Conservation (phyloP, 2,888 invertebrate genomes). For the Lepidochrysops patricia region DNA sequence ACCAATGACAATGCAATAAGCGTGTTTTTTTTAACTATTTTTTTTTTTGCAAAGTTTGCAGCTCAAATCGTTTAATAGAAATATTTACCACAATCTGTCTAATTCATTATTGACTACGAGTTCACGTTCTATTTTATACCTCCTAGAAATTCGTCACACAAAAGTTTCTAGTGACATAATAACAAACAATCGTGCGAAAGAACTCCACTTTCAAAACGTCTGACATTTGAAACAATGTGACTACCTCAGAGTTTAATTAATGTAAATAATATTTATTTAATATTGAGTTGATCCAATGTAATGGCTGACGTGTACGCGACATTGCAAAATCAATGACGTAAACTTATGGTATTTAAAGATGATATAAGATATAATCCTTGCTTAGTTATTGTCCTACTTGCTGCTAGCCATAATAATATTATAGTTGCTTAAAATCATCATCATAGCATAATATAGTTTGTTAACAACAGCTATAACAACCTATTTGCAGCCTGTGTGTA, state of each 20-base stretch:
- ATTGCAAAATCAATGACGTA: not conserved
- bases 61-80: no score
- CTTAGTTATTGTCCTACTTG: not conserved
- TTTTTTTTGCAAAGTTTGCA: no score
- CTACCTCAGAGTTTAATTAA: not conserved
- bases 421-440: not conserved
- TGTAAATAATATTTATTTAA: constrained; percentile 11
- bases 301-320: not conserved
- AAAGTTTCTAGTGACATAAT: constrained; percentile 1
- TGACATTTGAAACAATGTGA: constrained; percentile 7
- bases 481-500: no score
- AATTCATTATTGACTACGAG: no score
- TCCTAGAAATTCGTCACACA: not conserved
- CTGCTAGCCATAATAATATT: not conserved
- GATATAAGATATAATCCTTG: not conserved
- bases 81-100: no score
- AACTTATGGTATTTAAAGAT: not conserved
- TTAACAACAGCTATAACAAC: no score
- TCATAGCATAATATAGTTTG: no score
- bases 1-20: no score
- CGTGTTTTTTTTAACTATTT: no score
- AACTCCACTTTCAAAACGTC: constrained; percentile 5
- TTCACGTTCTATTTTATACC: not conserved
- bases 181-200: not conserved
- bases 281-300: not conserved